phyloP scores from a whole-genome alignment of 2,797 vertebrate genomes.

The Lates japonicus region DNA sequence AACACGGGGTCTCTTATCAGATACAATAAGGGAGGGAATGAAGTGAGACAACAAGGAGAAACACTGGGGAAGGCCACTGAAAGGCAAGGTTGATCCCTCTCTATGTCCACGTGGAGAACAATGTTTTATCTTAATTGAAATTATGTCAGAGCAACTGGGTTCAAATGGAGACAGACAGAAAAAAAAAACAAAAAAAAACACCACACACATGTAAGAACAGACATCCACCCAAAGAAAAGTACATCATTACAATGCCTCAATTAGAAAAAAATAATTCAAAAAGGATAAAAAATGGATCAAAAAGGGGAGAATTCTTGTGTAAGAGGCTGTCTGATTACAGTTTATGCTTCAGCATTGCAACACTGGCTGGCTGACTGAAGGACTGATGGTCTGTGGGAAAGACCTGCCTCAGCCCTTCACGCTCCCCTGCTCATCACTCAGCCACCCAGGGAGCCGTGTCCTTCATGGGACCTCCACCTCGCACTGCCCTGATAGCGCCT shows the following conservation, averaged over 20 bases:
- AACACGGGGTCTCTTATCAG: conserved; percentile 74
- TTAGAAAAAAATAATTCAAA: neutral
- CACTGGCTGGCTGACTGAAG: conserved; percentile 58
- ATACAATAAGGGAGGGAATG: conserved; percentile 75
- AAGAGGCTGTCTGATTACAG: conserved; percentile 40
- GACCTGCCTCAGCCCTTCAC: conserved; percentile 83
- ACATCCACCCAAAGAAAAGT: neutral
- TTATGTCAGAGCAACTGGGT: conserved; percentile 37
- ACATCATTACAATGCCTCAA: neutral
- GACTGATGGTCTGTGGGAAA: conserved; percentile 77
- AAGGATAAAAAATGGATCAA: neutral
- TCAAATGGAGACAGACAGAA: conserved; percentile 1
- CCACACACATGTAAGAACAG: neutral
- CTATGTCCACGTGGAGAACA: conserved; percentile 30
- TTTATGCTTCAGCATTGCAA: conserved; percentile 45
- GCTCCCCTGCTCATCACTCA: conserved; percentile 81
- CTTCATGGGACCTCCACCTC: conserved; percentile 85
- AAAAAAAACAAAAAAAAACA: conserved; percentile 1
- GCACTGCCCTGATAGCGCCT: conserved; percentile 61
- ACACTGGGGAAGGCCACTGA: conserved; percentile 62
- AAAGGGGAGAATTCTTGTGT: conserved; percentile 28
- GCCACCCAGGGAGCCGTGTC: conserved; percentile 83
- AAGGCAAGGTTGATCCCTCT: conserved; percentile 40
- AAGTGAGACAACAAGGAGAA: conserved; percentile 68
- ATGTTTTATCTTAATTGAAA: conserved; percentile 61